phyloP scores from a whole-genome alignment of 2,797 vertebrate species.

The Lutjanus campechanus region DNA sequence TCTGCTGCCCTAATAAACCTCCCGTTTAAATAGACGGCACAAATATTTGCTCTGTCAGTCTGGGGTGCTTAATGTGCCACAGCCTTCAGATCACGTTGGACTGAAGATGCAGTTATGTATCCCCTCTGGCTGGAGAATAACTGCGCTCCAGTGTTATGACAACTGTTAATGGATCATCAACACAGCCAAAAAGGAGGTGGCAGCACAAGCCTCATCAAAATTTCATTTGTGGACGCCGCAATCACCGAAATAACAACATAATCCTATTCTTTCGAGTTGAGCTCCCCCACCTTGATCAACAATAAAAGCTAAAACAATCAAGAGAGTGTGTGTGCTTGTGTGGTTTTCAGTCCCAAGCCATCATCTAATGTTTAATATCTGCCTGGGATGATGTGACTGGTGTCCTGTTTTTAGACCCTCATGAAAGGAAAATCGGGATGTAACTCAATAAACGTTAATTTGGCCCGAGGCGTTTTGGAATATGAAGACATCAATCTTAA shows the following conservation, averaged over 20 bases:
- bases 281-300: conserved; percentile 40
- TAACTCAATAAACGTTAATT: conserved; percentile 76
- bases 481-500: conserved; percentile 79
- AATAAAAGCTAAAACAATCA: conserved; percentile 47
- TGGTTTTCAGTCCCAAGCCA: conserved; percentile 23
- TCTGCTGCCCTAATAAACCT: conserved; percentile 46
- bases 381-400: conserved; percentile 4
- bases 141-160: conserved; percentile 51
- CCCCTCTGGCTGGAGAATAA: conserved; percentile 39
- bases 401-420: conserved; percentile 62
- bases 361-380: conserved; percentile 58
- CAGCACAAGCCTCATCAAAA: conserved; percentile 52
- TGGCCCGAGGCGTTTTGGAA: conserved; percentile 67
- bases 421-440: conserved; percentile 67
- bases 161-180: conserved; percentile 57
- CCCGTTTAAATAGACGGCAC: conserved; percentile 39
- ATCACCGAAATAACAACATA: conserved; percentile 44
- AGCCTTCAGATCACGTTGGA: conserved; percentile 26
- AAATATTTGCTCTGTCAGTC: conserved; percentile 61
- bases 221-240: conserved; percentile 54
- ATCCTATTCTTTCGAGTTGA: conserved; percentile 38
- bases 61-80: conserved; percentile 24
- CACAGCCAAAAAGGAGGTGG: conserved; percentile 31
- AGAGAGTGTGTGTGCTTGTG: conserved; percentile 1
- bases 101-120: conserved; percentile 36